Base-by-base conservation (phyloP, 2,797 vertebrate genomes). In the Pseudopleuronectes americanus region DNA sequence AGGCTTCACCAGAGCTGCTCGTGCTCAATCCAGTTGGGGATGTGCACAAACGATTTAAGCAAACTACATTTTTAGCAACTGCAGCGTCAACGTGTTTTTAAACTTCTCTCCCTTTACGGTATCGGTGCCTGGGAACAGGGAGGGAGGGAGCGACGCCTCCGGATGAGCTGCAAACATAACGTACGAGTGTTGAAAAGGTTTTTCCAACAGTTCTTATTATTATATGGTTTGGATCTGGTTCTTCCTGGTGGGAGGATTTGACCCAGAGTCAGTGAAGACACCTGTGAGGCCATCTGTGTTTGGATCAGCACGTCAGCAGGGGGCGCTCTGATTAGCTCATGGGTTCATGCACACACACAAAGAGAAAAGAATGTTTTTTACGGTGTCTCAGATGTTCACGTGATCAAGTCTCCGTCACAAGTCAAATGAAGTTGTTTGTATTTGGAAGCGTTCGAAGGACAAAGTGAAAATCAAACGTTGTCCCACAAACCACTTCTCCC, bases 251-350 rank as follows among this genome's bases (percentile, higher is more conserved):
- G 58, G 60, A 58, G 52, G 54, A 38, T 26, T 10, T 75, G 57
- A 76, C 45, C 48, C 41, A 1, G 52, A 68, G 33, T 54, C 77
- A 36, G 70, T 52, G 71, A 48, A n/a, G 71, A 6, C 65, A 1
- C 14, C 83, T 80, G 86, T 54, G 83, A 85, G 57, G 75, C 86
- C 87, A 87, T 90, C 87, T 89, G 84, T 77, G 84, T 76, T 62
- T 57, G 9, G 38, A 41, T 13, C 26, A 9, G 59, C 57, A 45
- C 67, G 74, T 85, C 68, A 68, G 84, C 65, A 14, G 80, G 68
- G 43, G 58, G 45, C 71, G n/a, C 58, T 45, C 31, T 41, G 53
- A 8, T 65, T 43, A 38, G 16, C 41, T 16, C 22, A 6, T 53
- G 57, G 57, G 68, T 76, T 74, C 24, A 21, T 45, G 13, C 48